Conservation (phyloP, 2,888 invertebrate genomes). For the Parasteatoda lunata region DNA sequence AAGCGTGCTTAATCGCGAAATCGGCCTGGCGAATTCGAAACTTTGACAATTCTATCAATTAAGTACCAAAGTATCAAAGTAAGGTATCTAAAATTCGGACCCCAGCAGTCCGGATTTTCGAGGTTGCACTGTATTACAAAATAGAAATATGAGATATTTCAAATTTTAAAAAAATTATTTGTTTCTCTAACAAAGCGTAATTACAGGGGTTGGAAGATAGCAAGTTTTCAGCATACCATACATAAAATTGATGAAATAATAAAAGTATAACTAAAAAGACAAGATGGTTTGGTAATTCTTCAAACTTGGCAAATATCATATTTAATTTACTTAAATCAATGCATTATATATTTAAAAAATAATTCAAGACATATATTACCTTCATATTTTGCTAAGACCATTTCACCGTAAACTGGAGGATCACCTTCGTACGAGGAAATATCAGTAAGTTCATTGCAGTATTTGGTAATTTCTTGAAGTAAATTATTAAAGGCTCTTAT, state of each 20-base stretch:
- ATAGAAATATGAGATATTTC: too few relatives aligned
- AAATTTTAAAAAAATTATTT: background rate
- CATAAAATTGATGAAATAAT: background rate
- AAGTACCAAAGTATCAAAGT: too few relatives aligned
- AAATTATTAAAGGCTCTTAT: conserved; percentile 4
- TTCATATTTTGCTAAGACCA: conserved; percentile 47
- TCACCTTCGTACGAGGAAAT: conserved; percentile 10
- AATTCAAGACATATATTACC: conserved; percentile 21
- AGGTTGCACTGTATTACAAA: too few relatives aligned
- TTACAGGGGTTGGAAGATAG: background rate
- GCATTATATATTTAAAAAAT: background rate
- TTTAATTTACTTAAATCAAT: background rate
- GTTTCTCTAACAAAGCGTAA: background rate
- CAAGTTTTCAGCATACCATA: background rate
- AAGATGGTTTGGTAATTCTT: background rate
- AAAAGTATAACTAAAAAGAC: background rate
- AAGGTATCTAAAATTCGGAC: too few relatives aligned
- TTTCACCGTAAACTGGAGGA: conserved; percentile 22
- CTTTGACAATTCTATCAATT: too few relatives aligned
- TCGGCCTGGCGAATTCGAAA: too few relatives aligned
- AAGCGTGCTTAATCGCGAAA: too few relatives aligned
- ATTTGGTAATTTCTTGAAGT: conserved; percentile 12
- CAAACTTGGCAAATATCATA: background rate
- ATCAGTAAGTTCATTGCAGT: conserved; percentile 10
- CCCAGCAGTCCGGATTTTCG: too few relatives aligned